Evolutionary conservation across 53 echinoderm and acorn worm genomes (phyloP), one percentile per base, ranked within the genome.

Genomic region (Antedon mediterranea): DNA sequence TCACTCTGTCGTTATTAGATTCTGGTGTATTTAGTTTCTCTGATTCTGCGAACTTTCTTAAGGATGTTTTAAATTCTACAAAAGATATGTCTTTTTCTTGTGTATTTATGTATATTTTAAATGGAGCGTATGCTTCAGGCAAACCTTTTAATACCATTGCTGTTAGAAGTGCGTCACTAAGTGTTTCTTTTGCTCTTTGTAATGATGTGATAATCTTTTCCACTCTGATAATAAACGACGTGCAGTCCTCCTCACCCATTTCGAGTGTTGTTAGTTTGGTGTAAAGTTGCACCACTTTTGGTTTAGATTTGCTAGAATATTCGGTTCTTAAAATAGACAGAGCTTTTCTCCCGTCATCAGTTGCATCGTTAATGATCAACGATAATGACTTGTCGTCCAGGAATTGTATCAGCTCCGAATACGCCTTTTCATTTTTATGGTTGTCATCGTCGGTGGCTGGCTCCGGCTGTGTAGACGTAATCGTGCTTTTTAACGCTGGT

Each of bases 91-190:
- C 27, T 28, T 79, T 71, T 20, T 70, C 27, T 31, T 32, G 29
- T 31, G 70, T 71, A 20, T 71, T 71, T 4, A 79, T 33, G 23
- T 14, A 30, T 0, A 71, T 71, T 23, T 27, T 31, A 71, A 79
- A 71, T 71, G 71, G 13, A 26, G 70, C 71, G 31, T 32, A 79
- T 32, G 28, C 71, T 3, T 30, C 34, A 30, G 71, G 71, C 30
- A 79, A 28, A 3, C 79, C 79, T 28, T 79, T 79, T 28, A 79
- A 79, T 32, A 79, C 13, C 71, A 78, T 79, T 11, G 71, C 71
- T 31, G 71, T 30, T 4, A 71, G 71, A 4, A 79, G 32, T 31
- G 31, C 33, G 30, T 79, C 71, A 4, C 31, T 15, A 31, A 71
- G 71, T 0, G 20, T 31, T 71, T 79, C 79, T 3, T 41, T 43